Conservation (phyloP, 2,888 invertebrate genomes). For the Campaea margaritaria region DNA sequence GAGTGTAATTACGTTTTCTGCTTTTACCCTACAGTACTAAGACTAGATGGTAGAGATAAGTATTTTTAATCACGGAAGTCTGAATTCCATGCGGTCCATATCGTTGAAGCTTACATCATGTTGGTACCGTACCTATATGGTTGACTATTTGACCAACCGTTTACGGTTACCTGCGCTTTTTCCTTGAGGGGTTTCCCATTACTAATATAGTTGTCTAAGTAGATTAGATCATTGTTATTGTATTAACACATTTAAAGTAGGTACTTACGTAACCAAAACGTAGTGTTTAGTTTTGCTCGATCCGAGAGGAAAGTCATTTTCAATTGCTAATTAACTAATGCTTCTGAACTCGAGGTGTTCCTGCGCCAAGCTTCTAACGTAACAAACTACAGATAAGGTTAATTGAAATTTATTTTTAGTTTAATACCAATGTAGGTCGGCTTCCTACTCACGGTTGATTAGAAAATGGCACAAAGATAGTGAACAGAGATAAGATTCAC, state of each 20-base stretch:
- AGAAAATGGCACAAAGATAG: constrained; percentile 17
- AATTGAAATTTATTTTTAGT: constrained; percentile 18
- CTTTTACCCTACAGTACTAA: constrained; percentile 8
- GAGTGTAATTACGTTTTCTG: constrained; percentile 47
- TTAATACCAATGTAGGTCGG: constrained; percentile 12
- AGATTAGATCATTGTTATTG: constrained; percentile 9
- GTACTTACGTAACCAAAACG: too few species aligned
- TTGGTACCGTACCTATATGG: neutral
- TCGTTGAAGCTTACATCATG: neutral
- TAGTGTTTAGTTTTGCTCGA: neutral
- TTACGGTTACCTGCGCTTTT: neutral
- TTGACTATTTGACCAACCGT: neutral
- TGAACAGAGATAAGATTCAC: neutral
- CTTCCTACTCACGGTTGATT: constrained; percentile 19
- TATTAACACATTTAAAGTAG: too few species aligned
- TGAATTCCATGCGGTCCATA: neutral
- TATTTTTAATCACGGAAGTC: constrained; percentile 11
- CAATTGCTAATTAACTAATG: constrained; percentile 4
- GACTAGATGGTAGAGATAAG: neutral
- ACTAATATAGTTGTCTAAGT: neutral
- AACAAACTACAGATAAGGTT: constrained; percentile 16
- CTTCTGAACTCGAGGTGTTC: neutral
- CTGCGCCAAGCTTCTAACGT: constrained; percentile 17
- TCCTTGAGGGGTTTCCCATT: constrained; percentile 4
- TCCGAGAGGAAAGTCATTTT: neutral